Percentiles rank a stretch among this genome's conserved stretches.
Evolutionary conservation across 53 echinoderm and acorn worm species (phyloP).

Genomic region (Crossaster papposus): DNA sequence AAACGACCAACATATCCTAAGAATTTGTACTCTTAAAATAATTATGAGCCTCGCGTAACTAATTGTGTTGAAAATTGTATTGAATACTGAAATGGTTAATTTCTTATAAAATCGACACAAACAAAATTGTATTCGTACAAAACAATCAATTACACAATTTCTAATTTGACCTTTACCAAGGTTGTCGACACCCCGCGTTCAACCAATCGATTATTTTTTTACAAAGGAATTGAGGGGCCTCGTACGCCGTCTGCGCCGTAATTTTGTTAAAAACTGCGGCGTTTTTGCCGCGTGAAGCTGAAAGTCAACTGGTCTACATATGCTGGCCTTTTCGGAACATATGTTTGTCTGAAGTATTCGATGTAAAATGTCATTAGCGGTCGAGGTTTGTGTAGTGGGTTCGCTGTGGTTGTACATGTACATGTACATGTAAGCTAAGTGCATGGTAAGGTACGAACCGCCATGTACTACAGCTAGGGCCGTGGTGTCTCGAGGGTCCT

Average conservation of each 20-base stretch:
- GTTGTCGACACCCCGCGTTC: not conserved
- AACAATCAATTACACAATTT: conserved; percentile 53
- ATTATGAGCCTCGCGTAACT: too few species aligned
- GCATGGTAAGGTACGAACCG: not conserved
- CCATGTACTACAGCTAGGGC: conserved; percentile 5
- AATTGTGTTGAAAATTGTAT: not conserved
- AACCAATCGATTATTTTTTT: not conserved
- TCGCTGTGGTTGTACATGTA: not conserved
- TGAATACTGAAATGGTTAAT: not conserved
- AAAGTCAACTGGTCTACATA: conserved; percentile 45
- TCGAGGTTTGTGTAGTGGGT: conserved; percentile 1
- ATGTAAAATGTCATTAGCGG: conserved; percentile 58
- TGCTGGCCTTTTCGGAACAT: conserved; percentile 60
- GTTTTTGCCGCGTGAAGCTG: not conserved
- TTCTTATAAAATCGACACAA: not conserved
- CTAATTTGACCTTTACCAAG: conserved; percentile 30
- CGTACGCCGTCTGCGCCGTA: not conserved
- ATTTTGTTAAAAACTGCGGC: conserved; percentile 37
- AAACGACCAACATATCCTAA: not conserved
- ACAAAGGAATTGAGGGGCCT: not conserved
- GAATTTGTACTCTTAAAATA: too few species aligned
- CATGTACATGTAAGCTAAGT: conserved; percentile 4
- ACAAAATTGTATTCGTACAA: not conserved
- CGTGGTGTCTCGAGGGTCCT: conserved; percentile 25
- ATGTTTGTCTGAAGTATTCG: conserved; percentile 59